phyloP scores from a whole-genome alignment of 1,140 invertebrate genomes.

The Drosophila nigrodunni region DNA sequence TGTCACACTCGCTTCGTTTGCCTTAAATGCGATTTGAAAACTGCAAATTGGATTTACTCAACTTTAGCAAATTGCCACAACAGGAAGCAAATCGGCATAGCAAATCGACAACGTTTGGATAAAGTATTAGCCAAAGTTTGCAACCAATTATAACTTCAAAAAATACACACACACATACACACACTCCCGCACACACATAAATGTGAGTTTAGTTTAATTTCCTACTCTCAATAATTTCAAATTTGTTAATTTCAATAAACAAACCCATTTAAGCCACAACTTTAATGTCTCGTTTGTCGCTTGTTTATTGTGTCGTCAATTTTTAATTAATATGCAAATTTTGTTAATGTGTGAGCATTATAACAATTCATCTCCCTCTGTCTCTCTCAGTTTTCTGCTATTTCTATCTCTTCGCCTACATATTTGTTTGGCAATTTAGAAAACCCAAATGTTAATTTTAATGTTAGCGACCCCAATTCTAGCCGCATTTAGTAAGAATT shows the following conservation, averaged over 20 bases:
- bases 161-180: constrained; percentile 6
- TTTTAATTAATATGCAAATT: constrained; percentile 83
- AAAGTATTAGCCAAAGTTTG: constrained; percentile 68
- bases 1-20: neutral
- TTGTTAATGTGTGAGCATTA: constrained; percentile 62
- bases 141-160: constrained; percentile 70
- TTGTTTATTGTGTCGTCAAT: constrained; percentile 50
- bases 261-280: constrained; percentile 2
- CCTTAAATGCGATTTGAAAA: constrained; percentile 59
- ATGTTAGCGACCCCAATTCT: constrained; percentile 56
- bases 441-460: constrained; percentile 34
- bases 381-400: neutral
- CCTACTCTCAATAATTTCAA: neutral
- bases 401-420: neutral
- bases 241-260: constrained; percentile 7
- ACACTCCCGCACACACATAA: constrained; percentile 2
- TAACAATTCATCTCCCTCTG: constrained; percentile 5
- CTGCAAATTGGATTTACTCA: constrained; percentile 70
- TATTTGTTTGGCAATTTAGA: neutral
- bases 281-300: constrained; percentile 4
- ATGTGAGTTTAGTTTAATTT: neutral
- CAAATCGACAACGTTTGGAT: constrained; percentile 56
- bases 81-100: constrained; percentile 29
- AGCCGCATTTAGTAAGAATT: constrained; percentile 9
- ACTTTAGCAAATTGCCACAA: constrained; percentile 59